A percentile compares a stretch with the other conserved stretches of the same genome.
phyloP scores from a whole-genome alignment of 2,113 vertebrate genomes.

The Cynoglossus semilaevis region DNA sequence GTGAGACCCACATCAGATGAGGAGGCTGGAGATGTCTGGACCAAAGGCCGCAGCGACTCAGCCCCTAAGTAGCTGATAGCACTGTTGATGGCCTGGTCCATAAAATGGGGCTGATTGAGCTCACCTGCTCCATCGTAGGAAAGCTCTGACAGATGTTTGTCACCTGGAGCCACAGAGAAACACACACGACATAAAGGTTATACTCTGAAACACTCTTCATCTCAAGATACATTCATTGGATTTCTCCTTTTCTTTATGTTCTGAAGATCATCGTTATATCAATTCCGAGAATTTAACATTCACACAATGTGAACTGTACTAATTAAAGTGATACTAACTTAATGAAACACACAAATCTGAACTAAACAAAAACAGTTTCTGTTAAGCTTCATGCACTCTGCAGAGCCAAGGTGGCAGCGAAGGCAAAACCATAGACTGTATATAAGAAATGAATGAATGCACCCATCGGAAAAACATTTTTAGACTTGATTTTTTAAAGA shows the following conservation, averaged over 20 bases:
- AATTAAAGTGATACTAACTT: background rate
- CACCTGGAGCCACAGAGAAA: constrained; percentile 77
- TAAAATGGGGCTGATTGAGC: constrained; percentile 93
- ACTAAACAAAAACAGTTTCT: background rate
- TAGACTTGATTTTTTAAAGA: no score
- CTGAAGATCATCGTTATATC: background rate
- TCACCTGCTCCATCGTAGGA: constrained; percentile 84
- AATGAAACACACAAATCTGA: constrained; percentile 12
- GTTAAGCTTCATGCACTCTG: constrained; percentile 31
- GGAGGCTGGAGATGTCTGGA: constrained; percentile 88
- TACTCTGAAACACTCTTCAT: background rate
- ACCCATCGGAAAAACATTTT: no score
- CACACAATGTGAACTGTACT: background rate
- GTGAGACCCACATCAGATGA: constrained; percentile 82
- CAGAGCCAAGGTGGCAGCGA: constrained; percentile 20
- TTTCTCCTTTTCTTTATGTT: background rate
- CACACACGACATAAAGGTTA: constrained; percentile 15
- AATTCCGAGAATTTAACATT: background rate
- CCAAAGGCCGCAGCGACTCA: constrained; percentile 91
- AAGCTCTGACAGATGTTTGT: constrained; percentile 88
- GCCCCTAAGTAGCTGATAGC: constrained; percentile 97
- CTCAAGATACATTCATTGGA: constrained; percentile 1
- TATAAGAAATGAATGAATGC: no score
- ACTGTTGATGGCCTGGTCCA: constrained; percentile 98
- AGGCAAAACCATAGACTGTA: background rate